A percentile compares a stretch with the other conserved stretches of the same genome.
phyloP scores from a whole-genome alignment of 2,888 invertebrate species.

The Piscicola geometra region DNA sequence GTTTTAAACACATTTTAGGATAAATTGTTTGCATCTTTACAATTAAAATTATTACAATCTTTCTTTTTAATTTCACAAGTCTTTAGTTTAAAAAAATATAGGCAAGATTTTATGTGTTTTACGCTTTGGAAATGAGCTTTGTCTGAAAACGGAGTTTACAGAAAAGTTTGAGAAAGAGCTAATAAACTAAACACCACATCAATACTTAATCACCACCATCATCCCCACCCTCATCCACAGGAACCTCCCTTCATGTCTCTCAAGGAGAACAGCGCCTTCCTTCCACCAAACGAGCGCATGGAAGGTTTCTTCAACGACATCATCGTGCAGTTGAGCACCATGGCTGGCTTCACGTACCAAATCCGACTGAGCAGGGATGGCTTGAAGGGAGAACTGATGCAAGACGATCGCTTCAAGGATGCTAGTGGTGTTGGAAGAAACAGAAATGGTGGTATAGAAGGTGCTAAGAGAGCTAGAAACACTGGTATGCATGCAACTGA shows the following conservation, averaged over 20 bases:
- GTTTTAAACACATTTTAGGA: too few species aligned
- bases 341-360: slow-evolving; percentile 42
- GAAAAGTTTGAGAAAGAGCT: too few species aligned
- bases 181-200: not conserved
- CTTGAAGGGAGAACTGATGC: slow-evolving; percentile 15
- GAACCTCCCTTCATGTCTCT: slow-evolving; percentile 45
- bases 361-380: slow-evolving; percentile 41
- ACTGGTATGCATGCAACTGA: not conserved
- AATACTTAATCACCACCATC: not conserved
- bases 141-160: too few species aligned
- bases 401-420: slow-evolving; percentile 37
- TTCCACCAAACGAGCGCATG: slow-evolving; percentile 42
- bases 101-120: too few species aligned
- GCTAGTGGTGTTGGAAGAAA: not conserved
- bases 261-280: slow-evolving; percentile 39
- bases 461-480: not conserved
- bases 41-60: too few species aligned
- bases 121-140: too few species aligned
- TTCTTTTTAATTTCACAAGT: too few species aligned
- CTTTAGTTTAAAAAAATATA: too few species aligned
- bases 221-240: slow-evolving; percentile 24
- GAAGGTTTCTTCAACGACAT: slow-evolving; percentile 45
- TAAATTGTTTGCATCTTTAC: too few species aligned
- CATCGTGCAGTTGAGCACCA: slow-evolving; percentile 32
- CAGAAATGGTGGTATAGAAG: not conserved